Conservation (phyloP, 2,888 invertebrate species). For the Clanis bilineata region DNA sequence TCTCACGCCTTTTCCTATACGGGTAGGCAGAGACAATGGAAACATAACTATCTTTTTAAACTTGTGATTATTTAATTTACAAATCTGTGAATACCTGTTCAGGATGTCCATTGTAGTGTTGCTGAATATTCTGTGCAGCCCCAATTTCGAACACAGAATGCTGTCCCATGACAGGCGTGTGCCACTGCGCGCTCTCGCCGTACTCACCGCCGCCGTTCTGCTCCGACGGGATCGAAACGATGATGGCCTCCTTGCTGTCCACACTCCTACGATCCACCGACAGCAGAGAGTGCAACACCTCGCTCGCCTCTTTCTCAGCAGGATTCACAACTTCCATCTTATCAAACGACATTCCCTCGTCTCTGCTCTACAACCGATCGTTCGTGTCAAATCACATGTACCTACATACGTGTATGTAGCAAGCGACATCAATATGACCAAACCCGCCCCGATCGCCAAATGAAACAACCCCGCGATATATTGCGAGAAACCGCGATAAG, state of each 20-base stretch:
- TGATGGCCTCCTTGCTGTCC: conserved; percentile 79
- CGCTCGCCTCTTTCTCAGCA: conserved; percentile 87
- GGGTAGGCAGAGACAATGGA: too few relatives aligned
- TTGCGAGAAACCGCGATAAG: conserved; percentile 77
- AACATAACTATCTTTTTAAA: too few relatives aligned
- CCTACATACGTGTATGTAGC: conserved; percentile 75
- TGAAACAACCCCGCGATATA: conserved; percentile 53
- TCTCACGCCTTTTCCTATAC: too few relatives aligned
- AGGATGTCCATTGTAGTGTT: conserved; percentile 77
- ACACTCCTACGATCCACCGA: conserved; percentile 86
- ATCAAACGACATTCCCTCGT: conserved; percentile 69
- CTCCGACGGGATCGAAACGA: conserved; percentile 72
- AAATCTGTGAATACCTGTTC: too few relatives aligned
- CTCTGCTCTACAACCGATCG: conserved; percentile 72
- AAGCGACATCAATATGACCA: conserved; percentile 49
- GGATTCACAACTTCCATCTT: conserved; percentile 85
- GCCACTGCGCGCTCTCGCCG: conserved; percentile 84
- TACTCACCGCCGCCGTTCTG: conserved; percentile 75
- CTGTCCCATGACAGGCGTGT: conserved; percentile 83
- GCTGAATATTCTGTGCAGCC: conserved; percentile 67
- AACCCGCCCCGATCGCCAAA: conserved; percentile 67
- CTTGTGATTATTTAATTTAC: too few relatives aligned
- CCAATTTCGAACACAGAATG: conserved; percentile 77
- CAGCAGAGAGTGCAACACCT: conserved; percentile 85
- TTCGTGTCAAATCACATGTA: conserved; percentile 77